Percentiles rank a stretch among this genome's conserved stretches.
Conservation (phyloP, 2,113 vertebrate species). For the Cavia aperea region DNA sequence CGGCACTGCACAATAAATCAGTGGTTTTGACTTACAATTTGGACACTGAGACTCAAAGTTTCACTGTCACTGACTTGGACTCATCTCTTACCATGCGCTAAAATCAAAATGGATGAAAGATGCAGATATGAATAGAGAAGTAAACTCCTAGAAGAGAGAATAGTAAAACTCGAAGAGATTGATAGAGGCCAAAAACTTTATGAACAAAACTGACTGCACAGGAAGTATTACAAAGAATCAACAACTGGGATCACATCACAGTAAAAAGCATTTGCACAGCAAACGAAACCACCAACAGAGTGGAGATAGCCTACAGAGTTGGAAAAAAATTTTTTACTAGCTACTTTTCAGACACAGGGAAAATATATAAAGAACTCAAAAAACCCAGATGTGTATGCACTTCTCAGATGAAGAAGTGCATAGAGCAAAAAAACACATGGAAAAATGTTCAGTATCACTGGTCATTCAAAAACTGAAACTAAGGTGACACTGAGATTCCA, state of each 20-base stretch:
- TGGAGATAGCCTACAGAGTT: not conserved
- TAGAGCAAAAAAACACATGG: not conserved
- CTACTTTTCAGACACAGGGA: not conserved
- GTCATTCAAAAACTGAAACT: not conserved
- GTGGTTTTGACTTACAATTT: not conserved
- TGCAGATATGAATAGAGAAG: not conserved
- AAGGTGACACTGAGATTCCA: not conserved
- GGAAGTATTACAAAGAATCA: not conserved
- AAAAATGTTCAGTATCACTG: not conserved
- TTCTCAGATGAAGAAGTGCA: not conserved
- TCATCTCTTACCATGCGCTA: not conserved
- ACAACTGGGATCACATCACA: not conserved
- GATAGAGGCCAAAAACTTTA: not conserved
- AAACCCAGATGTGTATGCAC: not conserved
- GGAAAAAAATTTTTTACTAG: not conserved
- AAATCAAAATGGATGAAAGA: not conserved
- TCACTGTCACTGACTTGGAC: not conserved
- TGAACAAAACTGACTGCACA: not conserved
- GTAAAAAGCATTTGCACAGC: not conserved
- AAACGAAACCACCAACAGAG: not conserved
- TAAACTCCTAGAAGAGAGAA: not conserved
- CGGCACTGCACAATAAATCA: not conserved
- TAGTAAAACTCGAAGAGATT: not conserved
- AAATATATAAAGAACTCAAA: not conserved
- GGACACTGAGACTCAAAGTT: not conserved